Conservation (phyloP, 2,113 vertebrate genomes). For the Esox niger region DNA sequence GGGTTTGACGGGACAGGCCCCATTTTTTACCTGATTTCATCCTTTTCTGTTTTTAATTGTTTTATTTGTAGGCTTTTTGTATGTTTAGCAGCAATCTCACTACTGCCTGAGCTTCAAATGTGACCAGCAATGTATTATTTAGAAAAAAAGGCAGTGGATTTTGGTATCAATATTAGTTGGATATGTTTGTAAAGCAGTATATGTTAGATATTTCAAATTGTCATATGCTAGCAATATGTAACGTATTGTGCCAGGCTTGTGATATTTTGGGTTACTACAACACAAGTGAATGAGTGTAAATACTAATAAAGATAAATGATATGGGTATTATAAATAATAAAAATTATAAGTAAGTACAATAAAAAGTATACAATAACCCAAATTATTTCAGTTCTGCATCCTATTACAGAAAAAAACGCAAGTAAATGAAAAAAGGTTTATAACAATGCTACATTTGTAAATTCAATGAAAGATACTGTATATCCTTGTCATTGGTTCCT, state of each 20-base stretch:
- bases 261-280: slow-evolving; percentile 82
- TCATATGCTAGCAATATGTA: slow-evolving; percentile 95
- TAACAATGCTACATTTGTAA: slow-evolving; percentile 76
- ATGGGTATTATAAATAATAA: slow-evolving; percentile 70
- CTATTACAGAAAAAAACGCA: slow-evolving; percentile 54
- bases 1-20: slow-evolving; percentile 21
- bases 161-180: slow-evolving; percentile 73
- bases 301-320: slow-evolving; percentile 75
- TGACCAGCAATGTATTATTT: slow-evolving; percentile 68
- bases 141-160: slow-evolving; percentile 60
- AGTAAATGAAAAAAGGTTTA: slow-evolving; percentile 56
- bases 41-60: slow-evolving; percentile 41
- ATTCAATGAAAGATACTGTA: slow-evolving; percentile 77
- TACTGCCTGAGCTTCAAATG: slow-evolving; percentile 69
- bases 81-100: slow-evolving; percentile 62
- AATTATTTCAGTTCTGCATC: slow-evolving; percentile 81
- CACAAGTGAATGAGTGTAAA: slow-evolving; percentile 88
- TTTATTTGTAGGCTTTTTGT: slow-evolving; percentile 51
- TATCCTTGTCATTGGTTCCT: slow-evolving; percentile 80
- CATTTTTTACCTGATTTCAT: slow-evolving; percentile 31
- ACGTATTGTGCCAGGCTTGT: slow-evolving; percentile 86
- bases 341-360: slow-evolving; percentile 54
- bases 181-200: slow-evolving; percentile 84
- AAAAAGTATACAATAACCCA: slow-evolving; percentile 67
- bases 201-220: slow-evolving; percentile 85